Conservation (phyloP, 1,140 invertebrate species). For the Ericerus pela region DNA sequence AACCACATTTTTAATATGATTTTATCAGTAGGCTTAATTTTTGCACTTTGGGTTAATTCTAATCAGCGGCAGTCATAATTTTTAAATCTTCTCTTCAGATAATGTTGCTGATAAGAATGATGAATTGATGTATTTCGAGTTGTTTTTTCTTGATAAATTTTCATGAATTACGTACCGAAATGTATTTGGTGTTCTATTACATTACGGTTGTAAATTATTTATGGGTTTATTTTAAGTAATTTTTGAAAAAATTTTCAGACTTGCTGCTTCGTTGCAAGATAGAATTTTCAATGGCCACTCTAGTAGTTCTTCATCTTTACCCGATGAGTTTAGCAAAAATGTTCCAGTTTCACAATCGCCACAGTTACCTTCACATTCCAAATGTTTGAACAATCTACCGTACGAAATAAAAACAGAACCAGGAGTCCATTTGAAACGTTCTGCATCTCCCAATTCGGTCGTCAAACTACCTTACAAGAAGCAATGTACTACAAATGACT, state of each 20-base stretch:
- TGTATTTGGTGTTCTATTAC: not conserved
- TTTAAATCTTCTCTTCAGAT: no score
- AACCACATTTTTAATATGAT: no score
- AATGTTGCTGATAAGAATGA: no score
- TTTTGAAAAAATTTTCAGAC: constrained; percentile 27
- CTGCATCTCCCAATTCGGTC: constrained; percentile 8
- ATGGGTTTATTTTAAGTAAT: not conserved
- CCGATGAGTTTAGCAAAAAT: no score
- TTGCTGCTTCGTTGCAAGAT: constrained; percentile 67
- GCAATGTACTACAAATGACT: constrained; percentile 13
- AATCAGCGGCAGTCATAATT: no score
- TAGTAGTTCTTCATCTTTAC: no score
- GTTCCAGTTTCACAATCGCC: no score
- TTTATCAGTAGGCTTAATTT: no score
- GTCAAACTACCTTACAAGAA: constrained; percentile 19
- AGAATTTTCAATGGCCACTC: constrained; percentile 53
- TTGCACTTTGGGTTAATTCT: no score
- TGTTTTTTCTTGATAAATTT: no score
- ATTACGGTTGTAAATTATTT: not conserved
- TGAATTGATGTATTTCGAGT: no score
- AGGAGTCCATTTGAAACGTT: constrained; percentile 15
- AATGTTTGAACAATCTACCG: no score
- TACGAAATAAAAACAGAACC: constrained; percentile 22
- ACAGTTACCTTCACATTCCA: constrained; percentile 14
- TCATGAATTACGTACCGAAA: not conserved